Evolutionary conservation across 2,888 invertebrate genomes (phyloP).

Genomic region (Lasioglossum calceatum): DNA sequence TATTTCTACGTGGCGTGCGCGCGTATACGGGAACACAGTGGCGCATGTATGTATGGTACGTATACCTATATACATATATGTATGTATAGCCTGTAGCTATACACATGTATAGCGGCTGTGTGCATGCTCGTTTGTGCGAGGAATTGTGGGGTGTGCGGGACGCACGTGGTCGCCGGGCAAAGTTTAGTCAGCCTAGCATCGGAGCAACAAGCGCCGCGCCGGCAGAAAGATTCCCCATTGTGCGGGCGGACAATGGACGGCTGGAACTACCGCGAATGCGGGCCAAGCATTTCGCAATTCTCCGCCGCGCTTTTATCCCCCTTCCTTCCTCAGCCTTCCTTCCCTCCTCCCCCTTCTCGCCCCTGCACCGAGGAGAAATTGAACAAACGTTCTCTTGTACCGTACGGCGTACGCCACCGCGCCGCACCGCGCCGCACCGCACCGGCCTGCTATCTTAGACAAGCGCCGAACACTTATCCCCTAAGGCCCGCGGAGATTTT

Average conservation of each 20-base stretch:
- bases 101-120: not conserved
- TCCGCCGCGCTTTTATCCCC: slow-evolving; percentile 59
- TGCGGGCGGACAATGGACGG: slow-evolving; percentile 72
- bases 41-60: not conserved
- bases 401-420: not conserved
- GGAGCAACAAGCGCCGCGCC: slow-evolving; percentile 74
- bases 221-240: slow-evolving; percentile 74
- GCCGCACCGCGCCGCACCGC: too few relatives aligned
- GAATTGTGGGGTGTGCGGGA: slow-evolving; percentile 63
- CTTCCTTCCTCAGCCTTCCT: slow-evolving; percentile 21
- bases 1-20: slow-evolving; percentile 22
- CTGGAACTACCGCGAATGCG: slow-evolving; percentile 66
- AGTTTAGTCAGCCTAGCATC: slow-evolving; percentile 68
- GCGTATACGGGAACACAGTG: not conserved
- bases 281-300: slow-evolving; percentile 69
- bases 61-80: too few relatives aligned
- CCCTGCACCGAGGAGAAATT: slow-evolving; percentile 43
- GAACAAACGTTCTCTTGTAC: slow-evolving; percentile 53
- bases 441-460: not conserved
- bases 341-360: too few relatives aligned
- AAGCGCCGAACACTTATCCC: not conserved
- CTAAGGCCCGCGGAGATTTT: not conserved
- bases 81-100: too few relatives aligned
- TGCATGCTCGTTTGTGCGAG: slow-evolving; percentile 61
- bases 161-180: slow-evolving; percentile 69